Base-by-base conservation (phyloP, 2,113 vertebrate genomes). In the Pseudonaja textilis region DNA sequence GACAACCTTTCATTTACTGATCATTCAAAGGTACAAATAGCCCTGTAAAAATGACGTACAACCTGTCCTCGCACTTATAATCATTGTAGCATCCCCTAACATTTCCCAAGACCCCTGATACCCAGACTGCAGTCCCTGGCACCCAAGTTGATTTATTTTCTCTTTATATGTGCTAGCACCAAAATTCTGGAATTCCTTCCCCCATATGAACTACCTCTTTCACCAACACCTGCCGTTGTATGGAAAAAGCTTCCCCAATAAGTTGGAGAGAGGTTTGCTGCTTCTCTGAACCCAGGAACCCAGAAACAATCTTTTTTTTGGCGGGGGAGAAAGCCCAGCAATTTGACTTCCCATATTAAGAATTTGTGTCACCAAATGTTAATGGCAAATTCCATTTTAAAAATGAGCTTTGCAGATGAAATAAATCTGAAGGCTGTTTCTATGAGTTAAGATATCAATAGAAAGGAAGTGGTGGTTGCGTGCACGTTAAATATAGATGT, bases 401-500 rank as follows among this genome's bases (percentile, higher is more conserved):
- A 88, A 45, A 23, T 45, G 61, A 39, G 5, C 42, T 89, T 92
- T 88, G 64, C 54, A 52, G 47, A 90, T 94, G 93, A 18, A 42
- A 11, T 61, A 89, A 52, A 86, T 14, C 23, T n/a, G 42, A 91
- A 85, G 64, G 85, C 42, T n/a, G 52, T 69, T 45, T 54, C 50
- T 91, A 93, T 94, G 16, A 85, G 25, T 0, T 0, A 88, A 93
- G 59, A 86, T 90, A 91, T 55, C 92, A 86, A 64, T 87, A 64
- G 8, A 22, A 89, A 95, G 45, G 94, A 95, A 88, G 50, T 39
- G 91, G 74, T 0, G 52, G 1, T n/a, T 95, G 47, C 64, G 34
- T 47, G 87, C 16, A 90, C 93, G 87, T 96, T 95, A 12, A 95
- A 90, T 92, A 94, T 91, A 94, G 96, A 94, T 64, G 94, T 95